Conservation (phyloP, 2,113 vertebrate species). For the Brienomyrus longianalis region DNA sequence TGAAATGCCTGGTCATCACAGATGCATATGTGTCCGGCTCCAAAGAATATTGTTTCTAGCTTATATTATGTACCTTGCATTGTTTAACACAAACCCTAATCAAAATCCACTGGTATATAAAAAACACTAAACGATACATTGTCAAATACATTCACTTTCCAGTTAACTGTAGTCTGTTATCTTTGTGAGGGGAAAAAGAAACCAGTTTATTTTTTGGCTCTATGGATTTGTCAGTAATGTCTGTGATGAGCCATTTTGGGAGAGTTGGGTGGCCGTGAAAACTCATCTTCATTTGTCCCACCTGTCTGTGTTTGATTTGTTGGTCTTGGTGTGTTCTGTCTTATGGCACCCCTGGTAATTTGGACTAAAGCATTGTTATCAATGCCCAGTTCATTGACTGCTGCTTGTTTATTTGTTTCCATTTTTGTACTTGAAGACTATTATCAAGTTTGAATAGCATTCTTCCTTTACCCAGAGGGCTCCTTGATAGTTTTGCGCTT, state of each 20-base stretch:
- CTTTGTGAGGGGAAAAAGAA: neutral
- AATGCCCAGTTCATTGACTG: neutral
- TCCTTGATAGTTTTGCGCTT: neutral
- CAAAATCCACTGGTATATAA: neutral
- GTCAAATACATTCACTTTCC: neutral
- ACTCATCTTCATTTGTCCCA: neutral
- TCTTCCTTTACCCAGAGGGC: neutral
- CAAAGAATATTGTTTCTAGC: neutral
- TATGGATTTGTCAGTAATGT: neutral
- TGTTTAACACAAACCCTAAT: neutral
- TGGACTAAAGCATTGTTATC: neutral
- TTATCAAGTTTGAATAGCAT: neutral
- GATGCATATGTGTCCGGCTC: neutral
- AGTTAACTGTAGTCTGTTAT: neutral
- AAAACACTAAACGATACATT: neutral
- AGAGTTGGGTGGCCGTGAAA: neutral
- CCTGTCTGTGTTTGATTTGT: neutral
- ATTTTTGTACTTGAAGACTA: neutral
- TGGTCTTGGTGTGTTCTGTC: neutral
- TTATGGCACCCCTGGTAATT: neutral
- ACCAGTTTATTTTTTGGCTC: neutral
- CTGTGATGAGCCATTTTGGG: neutral
- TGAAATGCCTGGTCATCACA: neutral
- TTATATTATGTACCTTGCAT: neutral
- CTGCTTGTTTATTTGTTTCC: neutral